Percentiles rank a stretch among this genome's conserved stretches.
These are phyloP conservation scores for Empidonax traillii DNA, from an alignment of 2,113 vertebrate genomes.

Conservation along the genomic window DNA sequence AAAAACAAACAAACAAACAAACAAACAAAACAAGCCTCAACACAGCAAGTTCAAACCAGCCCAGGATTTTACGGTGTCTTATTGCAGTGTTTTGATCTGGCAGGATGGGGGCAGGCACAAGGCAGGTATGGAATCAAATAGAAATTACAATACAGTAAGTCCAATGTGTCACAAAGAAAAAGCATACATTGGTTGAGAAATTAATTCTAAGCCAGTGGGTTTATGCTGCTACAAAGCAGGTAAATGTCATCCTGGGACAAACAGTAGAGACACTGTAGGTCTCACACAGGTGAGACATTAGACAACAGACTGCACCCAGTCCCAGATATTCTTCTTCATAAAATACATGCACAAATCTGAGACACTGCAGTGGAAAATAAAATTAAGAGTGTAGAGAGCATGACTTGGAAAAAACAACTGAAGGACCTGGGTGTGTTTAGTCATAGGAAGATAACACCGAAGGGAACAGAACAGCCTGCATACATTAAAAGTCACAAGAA, in stretches of 20 bases:
- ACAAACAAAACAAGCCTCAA: background rate
- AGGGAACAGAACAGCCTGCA: background rate
- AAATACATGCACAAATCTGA: background rate
- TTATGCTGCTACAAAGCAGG: background rate
- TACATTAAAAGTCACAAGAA: background rate
- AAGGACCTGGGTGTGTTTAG: constrained; percentile 1
- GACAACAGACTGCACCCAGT: background rate
- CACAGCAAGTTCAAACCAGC: background rate
- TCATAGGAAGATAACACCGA: background rate
- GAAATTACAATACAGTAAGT: background rate
- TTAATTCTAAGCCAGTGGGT: background rate
- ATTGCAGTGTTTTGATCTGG: background rate
- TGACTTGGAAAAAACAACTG: background rate
- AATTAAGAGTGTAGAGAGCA: background rate
- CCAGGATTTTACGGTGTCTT: background rate
- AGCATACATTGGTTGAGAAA: background rate
- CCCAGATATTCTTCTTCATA: background rate
- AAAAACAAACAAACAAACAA: too few relatives aligned
- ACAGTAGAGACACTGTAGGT: background rate
- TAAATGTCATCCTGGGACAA: background rate
- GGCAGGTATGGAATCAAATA: background rate
- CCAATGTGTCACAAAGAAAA: background rate
- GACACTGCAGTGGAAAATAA: background rate
- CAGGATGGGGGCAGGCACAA: background rate
- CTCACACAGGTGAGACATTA: background rate